Evolutionary conservation across 1,140 invertebrate species (phyloP).

Genomic region (Ceratina australensis): DNA sequence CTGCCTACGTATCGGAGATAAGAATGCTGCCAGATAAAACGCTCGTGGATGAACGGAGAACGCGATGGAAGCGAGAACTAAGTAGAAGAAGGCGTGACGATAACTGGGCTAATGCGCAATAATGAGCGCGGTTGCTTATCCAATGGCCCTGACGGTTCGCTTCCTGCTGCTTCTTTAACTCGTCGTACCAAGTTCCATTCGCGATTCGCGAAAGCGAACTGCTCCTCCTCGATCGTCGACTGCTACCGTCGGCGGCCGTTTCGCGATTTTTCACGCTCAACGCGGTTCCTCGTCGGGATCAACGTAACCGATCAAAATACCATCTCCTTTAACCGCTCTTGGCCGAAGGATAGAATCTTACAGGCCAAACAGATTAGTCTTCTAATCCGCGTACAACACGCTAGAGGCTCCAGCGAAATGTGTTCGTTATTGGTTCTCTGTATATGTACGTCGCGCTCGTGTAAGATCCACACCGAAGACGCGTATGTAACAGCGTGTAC

Average conservation of each 20-base stretch:
- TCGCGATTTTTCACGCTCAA: slow-evolving; percentile 41
- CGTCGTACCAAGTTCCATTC: slow-evolving; percentile 31
- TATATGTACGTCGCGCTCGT: slow-evolving; percentile 32
- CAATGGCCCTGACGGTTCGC: slow-evolving; percentile 67
- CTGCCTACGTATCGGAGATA: slow-evolving; percentile 10
- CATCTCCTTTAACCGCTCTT: background rate
- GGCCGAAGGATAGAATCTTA: slow-evolving; percentile 1
- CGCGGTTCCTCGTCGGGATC: background rate
- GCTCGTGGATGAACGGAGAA: slow-evolving; percentile 27
- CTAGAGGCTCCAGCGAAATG: slow-evolving; percentile 38
- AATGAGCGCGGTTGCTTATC: slow-evolving; percentile 67
- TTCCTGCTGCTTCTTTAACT: slow-evolving; percentile 61
- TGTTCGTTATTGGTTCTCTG: slow-evolving; percentile 62
- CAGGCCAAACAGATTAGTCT: background rate
- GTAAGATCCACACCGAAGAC: slow-evolving; percentile 45
- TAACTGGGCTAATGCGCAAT: slow-evolving; percentile 67
- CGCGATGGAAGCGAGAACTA: slow-evolving; percentile 36
- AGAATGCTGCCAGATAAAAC: slow-evolving; percentile 29
- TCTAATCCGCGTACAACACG: background rate
- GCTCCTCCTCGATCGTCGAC: slow-evolving; percentile 35
- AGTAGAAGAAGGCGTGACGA: slow-evolving; percentile 59
- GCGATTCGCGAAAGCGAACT: slow-evolving; percentile 61
- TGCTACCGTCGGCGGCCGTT: slow-evolving; percentile 29
- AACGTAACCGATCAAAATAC: background rate
- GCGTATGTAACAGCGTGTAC: slow-evolving; percentile 39